Evolutionary conservation across 2,797 vertebrate species (phyloP).

Genomic region (Gymnoscopelus microlampas): DNA sequence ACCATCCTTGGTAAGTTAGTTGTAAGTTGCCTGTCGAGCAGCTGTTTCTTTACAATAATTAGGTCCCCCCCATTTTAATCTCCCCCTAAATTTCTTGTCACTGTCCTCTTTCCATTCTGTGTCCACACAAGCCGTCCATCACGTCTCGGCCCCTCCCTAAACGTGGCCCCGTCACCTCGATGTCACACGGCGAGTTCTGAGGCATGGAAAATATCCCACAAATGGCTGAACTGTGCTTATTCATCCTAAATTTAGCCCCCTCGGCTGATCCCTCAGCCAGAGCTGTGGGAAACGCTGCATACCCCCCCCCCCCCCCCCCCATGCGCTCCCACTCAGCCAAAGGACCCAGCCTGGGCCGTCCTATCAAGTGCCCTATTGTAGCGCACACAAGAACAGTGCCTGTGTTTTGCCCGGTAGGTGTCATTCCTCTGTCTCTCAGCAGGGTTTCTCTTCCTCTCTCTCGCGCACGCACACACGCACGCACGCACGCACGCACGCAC

Average conservation of each 20-base stretch:
- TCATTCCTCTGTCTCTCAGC: constrained; percentile 50
- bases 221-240: constrained; percentile 53
- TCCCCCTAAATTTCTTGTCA: background rate
- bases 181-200: constrained; percentile 29
- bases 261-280: constrained; percentile 44
- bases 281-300: constrained; percentile 61
- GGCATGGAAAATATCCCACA: constrained; percentile 48
- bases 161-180: constrained; percentile 30
- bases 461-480: background rate
- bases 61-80: background rate
- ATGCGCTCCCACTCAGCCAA: constrained; percentile 14
- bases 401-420: constrained; percentile 63
- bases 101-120: background rate
- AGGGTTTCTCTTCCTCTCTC: constrained; percentile 17
- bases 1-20: no score
- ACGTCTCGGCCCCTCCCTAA: constrained; percentile 1
- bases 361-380: constrained; percentile 56
- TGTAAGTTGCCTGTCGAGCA: no score
- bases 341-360: constrained; percentile 25
- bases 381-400: constrained; percentile 51
- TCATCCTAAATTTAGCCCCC: constrained; percentile 70
- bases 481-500: no score
- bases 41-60: no score
- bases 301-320: background rate
- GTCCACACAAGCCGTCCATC: no score